A percentile compares a stretch with the other conserved stretches of the same genome.
Evolutionary conservation across 1,140 invertebrate species (phyloP).

Genomic region (Drosophila equinoxialis): DNA sequence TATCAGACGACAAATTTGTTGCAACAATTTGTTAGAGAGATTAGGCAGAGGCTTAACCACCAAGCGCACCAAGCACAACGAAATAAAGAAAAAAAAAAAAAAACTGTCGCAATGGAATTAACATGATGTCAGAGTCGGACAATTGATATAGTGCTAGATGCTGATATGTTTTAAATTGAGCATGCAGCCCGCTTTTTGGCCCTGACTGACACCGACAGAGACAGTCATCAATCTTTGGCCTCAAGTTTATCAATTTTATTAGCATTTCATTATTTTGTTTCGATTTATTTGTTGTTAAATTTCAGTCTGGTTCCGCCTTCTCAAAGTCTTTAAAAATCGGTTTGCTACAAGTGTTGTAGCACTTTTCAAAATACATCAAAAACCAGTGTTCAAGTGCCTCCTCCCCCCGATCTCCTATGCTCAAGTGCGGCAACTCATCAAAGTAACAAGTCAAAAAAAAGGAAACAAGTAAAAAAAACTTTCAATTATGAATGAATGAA

Average conservation of each 20-base stretch:
- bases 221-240: constrained; percentile 68
- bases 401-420: background rate
- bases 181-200: constrained; percentile 32
- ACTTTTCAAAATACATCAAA: constrained; percentile 73
- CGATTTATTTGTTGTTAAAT: constrained; percentile 14
- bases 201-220: constrained; percentile 41
- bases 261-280: constrained; percentile 49
- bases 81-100: constrained; percentile 2
- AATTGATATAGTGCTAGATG: constrained; percentile 34
- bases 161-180: constrained; percentile 45
- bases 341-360: constrained; percentile 54
- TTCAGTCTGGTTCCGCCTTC: constrained; percentile 59
- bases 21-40: constrained; percentile 67
- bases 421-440: constrained; percentile 78
- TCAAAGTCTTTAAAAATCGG: constrained; percentile 40
- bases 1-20: constrained; percentile 58
- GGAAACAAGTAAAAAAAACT: constrained; percentile 25
- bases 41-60: constrained; percentile 57
- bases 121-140: constrained; percentile 20
- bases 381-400: constrained; percentile 59
- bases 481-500: constrained; percentile 74
- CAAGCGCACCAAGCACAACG: constrained; percentile 34
- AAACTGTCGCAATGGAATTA: constrained; percentile 40
- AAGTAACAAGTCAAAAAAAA: constrained; percentile 34
- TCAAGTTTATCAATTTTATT: constrained; percentile 75